Percentiles rank a stretch among this genome's conserved stretches.
Conservation (phyloP, 2,797 vertebrate species). For the Lagodon rhomboides region DNA sequence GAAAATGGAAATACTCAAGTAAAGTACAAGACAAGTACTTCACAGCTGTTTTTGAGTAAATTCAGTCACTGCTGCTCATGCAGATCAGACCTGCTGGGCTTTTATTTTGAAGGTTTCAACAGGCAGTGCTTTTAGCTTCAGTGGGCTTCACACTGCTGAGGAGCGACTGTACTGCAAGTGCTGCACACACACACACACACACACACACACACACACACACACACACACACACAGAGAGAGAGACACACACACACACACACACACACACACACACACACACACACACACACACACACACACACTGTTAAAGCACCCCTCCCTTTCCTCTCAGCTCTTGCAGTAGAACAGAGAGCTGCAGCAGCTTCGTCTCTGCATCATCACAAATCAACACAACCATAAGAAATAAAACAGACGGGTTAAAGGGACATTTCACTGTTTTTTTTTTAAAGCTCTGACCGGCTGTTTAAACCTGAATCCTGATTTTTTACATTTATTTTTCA, state of each 20-base stretch:
- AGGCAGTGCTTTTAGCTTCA: background rate
- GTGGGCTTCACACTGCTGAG: conserved; percentile 37
- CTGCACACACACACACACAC: background rate
- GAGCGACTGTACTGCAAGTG: conserved; percentile 14
- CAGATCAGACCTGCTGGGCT: background rate
- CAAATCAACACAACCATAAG: background rate
- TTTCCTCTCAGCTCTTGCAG: conserved; percentile 48
- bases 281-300: conserved; percentile 16
- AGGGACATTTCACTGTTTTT: background rate
- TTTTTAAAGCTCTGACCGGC: background rate
- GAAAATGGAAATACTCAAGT: no score
- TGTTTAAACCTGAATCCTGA: background rate
- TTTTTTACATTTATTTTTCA: background rate
- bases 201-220: conserved; percentile 12
- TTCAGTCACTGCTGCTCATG: no score
- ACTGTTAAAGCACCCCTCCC: conserved; percentile 27
- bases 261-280: conserved; percentile 28
- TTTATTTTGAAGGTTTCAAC: conserved; percentile 61
- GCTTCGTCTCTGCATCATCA: conserved; percentile 48
- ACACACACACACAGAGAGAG: conserved; percentile 19
- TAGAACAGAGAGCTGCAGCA: conserved; percentile 56
- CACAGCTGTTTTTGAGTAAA: no score
- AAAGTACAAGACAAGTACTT: no score
- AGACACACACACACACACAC: conserved; percentile 21
- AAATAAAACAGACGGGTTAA: background rate